Base-by-base conservation (phyloP, 2,113 vertebrate species). In the Sebastes fasciatus region DNA sequence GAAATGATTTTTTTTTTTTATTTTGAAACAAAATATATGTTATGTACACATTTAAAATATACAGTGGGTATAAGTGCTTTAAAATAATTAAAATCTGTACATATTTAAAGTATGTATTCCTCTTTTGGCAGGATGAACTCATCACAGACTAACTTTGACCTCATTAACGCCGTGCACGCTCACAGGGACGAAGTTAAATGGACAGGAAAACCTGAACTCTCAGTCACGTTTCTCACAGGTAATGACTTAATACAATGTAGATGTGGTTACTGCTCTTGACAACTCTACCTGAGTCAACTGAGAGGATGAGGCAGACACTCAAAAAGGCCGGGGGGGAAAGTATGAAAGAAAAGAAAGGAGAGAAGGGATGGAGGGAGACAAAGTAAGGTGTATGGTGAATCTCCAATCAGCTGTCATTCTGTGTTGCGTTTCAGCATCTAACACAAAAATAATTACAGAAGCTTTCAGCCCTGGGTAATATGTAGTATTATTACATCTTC, bases 111-210 rank as follows among this genome's bases (percentile, higher is more conserved):
- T 91, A 85, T 43, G 68, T 86, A 51, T 86, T 85, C 79, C 84
- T 85, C 77, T 94, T 94, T 95, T 95, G 94, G 93, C 94, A 95
- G 92, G 89, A 92, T 80, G 90, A 94, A 94, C 93, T 93, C 90
- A 82, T 88, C 80, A 90, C 70, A 88, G 61, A 92, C 76, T 79
- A 89, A 91, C 84, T 78, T 88, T 86, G 88, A 94, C 90, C 89
- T 91, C 82, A 86, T 78, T 54, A 61, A 77, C 4, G 8, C 67
- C n/a, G 62, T 19, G 58, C 70, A 62, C 55, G 61, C 79, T 80
- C 45, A 78, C 80, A 65, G 43, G 55, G 60, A 63, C 69, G 57
- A 19, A 75, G 58, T 73, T 72, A 45, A 26, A 73, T 8, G 65
- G 26, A 88, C 57, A 71, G 51, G 60, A 71, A 83, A 80, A 77